phyloP scores from a whole-genome alignment of 2,888 invertebrate species.

The Xylocampa areola region DNA sequence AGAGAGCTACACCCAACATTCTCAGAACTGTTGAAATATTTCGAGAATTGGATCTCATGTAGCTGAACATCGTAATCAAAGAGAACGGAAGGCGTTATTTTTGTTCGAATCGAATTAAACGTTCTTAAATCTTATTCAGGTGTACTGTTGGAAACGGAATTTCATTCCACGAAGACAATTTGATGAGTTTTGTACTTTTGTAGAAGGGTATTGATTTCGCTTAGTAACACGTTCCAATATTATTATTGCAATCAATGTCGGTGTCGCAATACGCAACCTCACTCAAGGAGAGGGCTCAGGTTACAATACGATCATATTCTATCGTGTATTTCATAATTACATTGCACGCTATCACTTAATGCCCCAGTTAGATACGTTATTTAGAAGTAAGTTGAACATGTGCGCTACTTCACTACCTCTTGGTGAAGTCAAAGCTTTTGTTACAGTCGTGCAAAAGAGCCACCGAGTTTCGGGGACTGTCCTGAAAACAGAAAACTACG shows the following conservation, averaged over 20 bases:
- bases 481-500: slow-evolving; percentile 6
- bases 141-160: not conserved
- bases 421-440: slow-evolving; percentile 1
- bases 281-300: slow-evolving; percentile 56
- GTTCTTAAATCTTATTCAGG: not conserved
- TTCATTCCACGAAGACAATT: slow-evolving; percentile 13
- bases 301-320: slow-evolving; percentile 45
- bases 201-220: slow-evolving; percentile 8
- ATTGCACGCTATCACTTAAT: slow-evolving; percentile 18
- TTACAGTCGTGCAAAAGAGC: not conserved
- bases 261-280: slow-evolving; percentile 57
- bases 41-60: slow-evolving; percentile 1
- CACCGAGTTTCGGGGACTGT: not conserved
- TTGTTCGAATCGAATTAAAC: not conserved
- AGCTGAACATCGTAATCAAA: not conserved
- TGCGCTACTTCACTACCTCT: slow-evolving; percentile 2
- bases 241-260: slow-evolving; percentile 44
- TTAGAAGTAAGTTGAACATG: slow-evolving; percentile 7
- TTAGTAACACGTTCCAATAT: slow-evolving; percentile 39
- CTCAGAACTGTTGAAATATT: slow-evolving; percentile 15
- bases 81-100: not conserved
- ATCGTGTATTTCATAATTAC: slow-evolving; percentile 26
- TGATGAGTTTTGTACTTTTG: slow-evolving; percentile 7
- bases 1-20: not conserved
- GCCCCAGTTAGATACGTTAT: not conserved